Conservation (phyloP, 2,888 invertebrate genomes). For the Cryptocephalus primarius region DNA sequence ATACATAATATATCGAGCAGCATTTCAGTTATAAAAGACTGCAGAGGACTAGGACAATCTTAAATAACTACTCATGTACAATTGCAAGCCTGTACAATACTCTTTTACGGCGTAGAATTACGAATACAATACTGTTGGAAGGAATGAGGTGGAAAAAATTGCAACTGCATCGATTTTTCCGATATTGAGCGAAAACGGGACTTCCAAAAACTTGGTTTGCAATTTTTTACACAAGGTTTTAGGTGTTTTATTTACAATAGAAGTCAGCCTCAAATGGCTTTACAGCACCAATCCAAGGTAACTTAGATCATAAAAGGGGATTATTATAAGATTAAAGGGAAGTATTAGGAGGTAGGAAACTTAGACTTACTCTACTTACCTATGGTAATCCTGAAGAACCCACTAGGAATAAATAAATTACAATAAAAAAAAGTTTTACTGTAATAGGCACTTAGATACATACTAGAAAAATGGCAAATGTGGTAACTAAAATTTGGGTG, state of each 20-base stretch:
- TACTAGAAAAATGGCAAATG: too few relatives aligned
- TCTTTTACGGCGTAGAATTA: not conserved
- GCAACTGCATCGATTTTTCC: not conserved
- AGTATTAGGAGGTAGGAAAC: too few relatives aligned
- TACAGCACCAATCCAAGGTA: slow-evolving; percentile 5
- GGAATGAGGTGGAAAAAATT: not conserved
- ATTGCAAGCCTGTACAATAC: too few relatives aligned
- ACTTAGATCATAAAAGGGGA: slow-evolving; percentile 4
- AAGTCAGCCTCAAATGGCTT: slow-evolving; percentile 4
- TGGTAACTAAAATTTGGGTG: too few relatives aligned
- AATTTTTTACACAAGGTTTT: slow-evolving; percentile 3
- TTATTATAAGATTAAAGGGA: not conserved
- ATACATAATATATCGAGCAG: slow-evolving; percentile 26
- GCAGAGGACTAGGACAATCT: slow-evolving; percentile 34
- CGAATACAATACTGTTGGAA: slow-evolving; percentile 3
- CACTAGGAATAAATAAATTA: too few relatives aligned
- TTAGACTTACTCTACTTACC: too few relatives aligned
- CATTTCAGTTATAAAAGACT: slow-evolving; percentile 28
- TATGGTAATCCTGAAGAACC: too few relatives aligned
- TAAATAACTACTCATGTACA: slow-evolving; percentile 19
- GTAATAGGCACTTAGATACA: too few relatives aligned
- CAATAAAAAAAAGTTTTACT: too few relatives aligned
- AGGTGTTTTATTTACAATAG: slow-evolving; percentile 5
- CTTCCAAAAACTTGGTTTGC: slow-evolving; percentile 1
- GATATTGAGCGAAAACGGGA: too few relatives aligned